Conservation (phyloP, 2,113 vertebrate species). For the Eptatretus burgeri region DNA sequence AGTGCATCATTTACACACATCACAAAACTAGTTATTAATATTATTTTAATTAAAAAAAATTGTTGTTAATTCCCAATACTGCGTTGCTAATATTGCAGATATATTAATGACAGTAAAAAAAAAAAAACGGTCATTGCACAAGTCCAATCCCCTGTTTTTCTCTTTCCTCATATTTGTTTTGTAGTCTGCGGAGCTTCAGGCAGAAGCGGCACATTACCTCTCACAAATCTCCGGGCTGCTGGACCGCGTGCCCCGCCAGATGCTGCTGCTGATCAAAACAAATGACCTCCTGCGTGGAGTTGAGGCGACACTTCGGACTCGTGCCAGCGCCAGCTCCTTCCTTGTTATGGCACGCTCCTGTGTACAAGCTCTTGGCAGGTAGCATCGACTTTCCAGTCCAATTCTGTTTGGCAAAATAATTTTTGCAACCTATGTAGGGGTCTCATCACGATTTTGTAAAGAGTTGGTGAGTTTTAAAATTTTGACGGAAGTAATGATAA, state of each 20-base stretch:
- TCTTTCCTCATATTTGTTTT: background rate
- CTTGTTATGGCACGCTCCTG: conserved; percentile 92
- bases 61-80: too few species aligned
- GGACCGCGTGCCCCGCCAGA: conserved; percentile 52
- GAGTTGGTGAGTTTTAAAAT: too few species aligned
- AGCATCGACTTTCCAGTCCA: background rate
- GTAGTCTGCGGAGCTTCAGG: conserved; percentile 36
- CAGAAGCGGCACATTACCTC: conserved; percentile 44
- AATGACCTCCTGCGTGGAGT: conserved; percentile 73
- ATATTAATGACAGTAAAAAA: background rate
- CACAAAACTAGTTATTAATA: too few species aligned
- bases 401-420: too few species aligned
- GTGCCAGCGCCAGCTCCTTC: conserved; percentile 60
- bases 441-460: too few species aligned
- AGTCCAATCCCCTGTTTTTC: conserved; percentile 5
- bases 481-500: too few species aligned
- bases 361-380: conserved; percentile 39
- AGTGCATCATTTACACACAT: too few species aligned
- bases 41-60: too few species aligned
- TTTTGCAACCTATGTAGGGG: too few species aligned
- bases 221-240: conserved; percentile 75
- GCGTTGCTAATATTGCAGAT: too few species aligned
- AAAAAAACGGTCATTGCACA: background rate
- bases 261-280: conserved; percentile 82
- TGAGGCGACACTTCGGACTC: conserved; percentile 40